These are phyloP conservation scores for Saccopteryx leptura DNA, from an alignment of 2,113 vertebrate genomes.

Conservation along the genomic window DNA sequence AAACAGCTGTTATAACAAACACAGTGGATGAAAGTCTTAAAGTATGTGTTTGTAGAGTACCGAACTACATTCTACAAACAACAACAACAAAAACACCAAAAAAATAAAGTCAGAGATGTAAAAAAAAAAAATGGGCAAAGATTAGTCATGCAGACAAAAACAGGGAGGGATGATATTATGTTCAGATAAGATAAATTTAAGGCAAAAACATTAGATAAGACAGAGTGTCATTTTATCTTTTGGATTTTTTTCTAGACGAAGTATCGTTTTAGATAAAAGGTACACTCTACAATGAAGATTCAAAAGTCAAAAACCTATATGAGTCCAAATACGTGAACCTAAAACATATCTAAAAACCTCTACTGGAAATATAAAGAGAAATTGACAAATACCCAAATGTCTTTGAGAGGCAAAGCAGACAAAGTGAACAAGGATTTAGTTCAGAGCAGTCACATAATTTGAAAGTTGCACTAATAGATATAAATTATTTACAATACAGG, in stretches of 20 bases:
- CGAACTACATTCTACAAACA: neutral
- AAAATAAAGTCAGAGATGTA: neutral
- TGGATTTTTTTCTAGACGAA: no score
- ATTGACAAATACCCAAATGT: neutral
- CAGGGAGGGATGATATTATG: neutral
- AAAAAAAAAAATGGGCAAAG: neutral
- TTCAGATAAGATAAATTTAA: conserved; percentile 42
- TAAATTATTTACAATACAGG: neutral
- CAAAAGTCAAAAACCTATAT: neutral
- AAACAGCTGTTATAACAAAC: neutral
- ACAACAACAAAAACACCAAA: neutral
- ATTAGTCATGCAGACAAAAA: neutral
- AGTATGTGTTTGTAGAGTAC: neutral
- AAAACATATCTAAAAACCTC: neutral
- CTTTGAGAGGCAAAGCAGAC: neutral
- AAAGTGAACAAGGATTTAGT: neutral
- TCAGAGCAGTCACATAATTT: neutral
- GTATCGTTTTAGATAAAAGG: neutral
- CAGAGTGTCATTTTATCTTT: neutral
- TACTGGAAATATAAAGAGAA: neutral
- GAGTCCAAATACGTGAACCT: neutral
- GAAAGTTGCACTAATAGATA: neutral
- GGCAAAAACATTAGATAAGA: neutral
- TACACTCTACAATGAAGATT: neutral
- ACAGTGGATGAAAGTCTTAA: neutral